A percentile compares a stretch with the other conserved stretches of the same genome.
Evolutionary conservation across 2,888 invertebrate species (phyloP).

Genomic region (Sinopyrophorus schimmeli): DNA sequence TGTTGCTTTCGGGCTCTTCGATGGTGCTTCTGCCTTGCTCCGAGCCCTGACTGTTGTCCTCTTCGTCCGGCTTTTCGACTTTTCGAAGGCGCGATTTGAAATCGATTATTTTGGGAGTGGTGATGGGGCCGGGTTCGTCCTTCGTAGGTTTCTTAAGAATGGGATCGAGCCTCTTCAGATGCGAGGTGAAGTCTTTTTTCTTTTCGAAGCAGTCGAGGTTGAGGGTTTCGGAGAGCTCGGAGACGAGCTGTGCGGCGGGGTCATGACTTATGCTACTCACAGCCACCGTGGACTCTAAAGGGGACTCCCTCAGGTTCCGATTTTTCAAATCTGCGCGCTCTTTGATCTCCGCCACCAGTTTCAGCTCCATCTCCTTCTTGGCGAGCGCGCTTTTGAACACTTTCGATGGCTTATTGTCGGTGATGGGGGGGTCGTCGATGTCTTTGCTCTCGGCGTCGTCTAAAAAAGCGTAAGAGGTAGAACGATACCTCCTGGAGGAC

Average conservation of each 20-base stretch:
- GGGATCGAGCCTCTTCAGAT: slow-evolving; percentile 75
- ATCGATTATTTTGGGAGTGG: slow-evolving; percentile 71
- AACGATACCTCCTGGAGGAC: not conserved
- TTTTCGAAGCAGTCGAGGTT: slow-evolving; percentile 64
- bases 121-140: slow-evolving; percentile 59
- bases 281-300: slow-evolving; percentile 53
- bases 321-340: slow-evolving; percentile 72
- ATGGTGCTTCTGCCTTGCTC: slow-evolving; percentile 40
- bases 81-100: slow-evolving; percentile 83
- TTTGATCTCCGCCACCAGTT: slow-evolving; percentile 82
- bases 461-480: no score
- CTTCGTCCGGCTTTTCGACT: slow-evolving; percentile 65
- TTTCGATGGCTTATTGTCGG: slow-evolving; percentile 51
- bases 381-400: slow-evolving; percentile 60
- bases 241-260: slow-evolving; percentile 79
- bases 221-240: slow-evolving; percentile 83
- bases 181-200: slow-evolving; percentile 55
- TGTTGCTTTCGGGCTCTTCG: slow-evolving; percentile 49
- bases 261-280: slow-evolving; percentile 64
- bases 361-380: slow-evolving; percentile 83
- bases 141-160: slow-evolving; percentile 59
- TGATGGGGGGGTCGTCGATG: slow-evolving; percentile 34
- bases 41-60: slow-evolving; percentile 25
- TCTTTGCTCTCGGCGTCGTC: no score
- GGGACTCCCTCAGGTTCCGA: slow-evolving; percentile 60